Base-by-base conservation (phyloP, 2,113 vertebrate species). In the Zosterops pallidus region DNA sequence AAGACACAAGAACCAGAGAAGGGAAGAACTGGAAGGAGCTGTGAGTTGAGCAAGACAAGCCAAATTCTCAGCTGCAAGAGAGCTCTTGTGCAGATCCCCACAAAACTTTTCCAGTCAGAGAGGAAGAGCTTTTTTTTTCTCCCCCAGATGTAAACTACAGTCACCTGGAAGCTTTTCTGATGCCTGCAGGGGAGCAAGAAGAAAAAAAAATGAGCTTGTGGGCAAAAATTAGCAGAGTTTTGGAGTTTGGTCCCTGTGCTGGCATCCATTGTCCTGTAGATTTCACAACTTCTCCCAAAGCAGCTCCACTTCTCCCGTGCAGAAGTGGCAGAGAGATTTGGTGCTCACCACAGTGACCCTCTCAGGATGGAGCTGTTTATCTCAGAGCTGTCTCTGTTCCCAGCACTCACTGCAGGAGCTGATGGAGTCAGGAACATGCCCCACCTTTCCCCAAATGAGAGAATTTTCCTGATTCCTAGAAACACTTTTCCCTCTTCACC, bases 1-100 rank as follows among this genome's bases (percentile, higher is more conserved):
- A 76, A 25, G 28, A 42, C 44, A 37, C 77, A 56, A 72, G 28
- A 82, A 9, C 23, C 46, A 42, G 57, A 57, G 41, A 82, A 85
- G 16, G 57, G 23, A 92, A 37, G 77, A 75, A 9, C 6, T 71
- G 19, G 22, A 68, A 84, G 74, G 29, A 50, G 3, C n/a, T 53
- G 3, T 11, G 26, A 49, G 41, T 1, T 64, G 60, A 44, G 71
- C n/a, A 42, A 55, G 17, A 49, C 18, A 42, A 62, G n/a, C 22
- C 60, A 78, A 57, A 84, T 33, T 17, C 46, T 83, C 31, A 49
- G 20, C 8, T 88, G 42, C 37, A 52, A 68, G 29, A 47, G 12
- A 55, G 29, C 9, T 20, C 3, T 3, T 0, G 0, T 23, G 62
- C 4, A 57, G 57, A 60, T 31, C 81, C 85, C 12, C 12, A 80